phyloP scores from a whole-genome alignment of 2,888 invertebrate genomes.

The Nycteola revayana region DNA sequence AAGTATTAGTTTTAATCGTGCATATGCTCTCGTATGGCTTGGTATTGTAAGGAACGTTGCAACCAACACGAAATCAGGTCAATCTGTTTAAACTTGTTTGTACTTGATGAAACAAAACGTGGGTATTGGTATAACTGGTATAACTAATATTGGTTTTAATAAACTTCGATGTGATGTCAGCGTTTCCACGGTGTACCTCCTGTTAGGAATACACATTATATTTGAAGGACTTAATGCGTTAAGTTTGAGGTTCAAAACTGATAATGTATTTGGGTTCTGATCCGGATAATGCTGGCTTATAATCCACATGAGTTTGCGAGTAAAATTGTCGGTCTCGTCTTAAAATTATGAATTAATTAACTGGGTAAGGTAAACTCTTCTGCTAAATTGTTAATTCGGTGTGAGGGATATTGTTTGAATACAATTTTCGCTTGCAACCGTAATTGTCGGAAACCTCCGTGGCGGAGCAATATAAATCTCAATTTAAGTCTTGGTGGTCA shows the following conservation, averaged over 20 bases:
- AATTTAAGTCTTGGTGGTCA: no score
- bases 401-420: no score
- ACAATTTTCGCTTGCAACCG: no score
- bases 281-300: no score
- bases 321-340: no score
- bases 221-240: conserved; percentile 1
- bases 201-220: conserved; percentile 24
- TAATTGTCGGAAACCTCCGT: no score
- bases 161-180: conserved; percentile 12
- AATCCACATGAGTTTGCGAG: no score
- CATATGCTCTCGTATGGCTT: conserved; percentile 7
- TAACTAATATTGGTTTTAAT: conserved; percentile 20
- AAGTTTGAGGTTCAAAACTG: not conserved
- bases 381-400: no score
- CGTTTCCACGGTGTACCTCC: conserved; percentile 9
- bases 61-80: conserved; percentile 36
- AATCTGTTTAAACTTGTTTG: conserved; percentile 36
- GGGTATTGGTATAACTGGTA: conserved; percentile 7
- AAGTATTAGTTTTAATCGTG: conserved; percentile 4
- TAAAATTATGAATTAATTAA: no score
- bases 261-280: no score
- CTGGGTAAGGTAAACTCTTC: no score
- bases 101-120: conserved; percentile 25
- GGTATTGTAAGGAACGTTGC: conserved; percentile 27
- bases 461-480: no score